Conservation (phyloP, 2,113 vertebrate species). For the Calyptommatus sinebrachiatus region DNA sequence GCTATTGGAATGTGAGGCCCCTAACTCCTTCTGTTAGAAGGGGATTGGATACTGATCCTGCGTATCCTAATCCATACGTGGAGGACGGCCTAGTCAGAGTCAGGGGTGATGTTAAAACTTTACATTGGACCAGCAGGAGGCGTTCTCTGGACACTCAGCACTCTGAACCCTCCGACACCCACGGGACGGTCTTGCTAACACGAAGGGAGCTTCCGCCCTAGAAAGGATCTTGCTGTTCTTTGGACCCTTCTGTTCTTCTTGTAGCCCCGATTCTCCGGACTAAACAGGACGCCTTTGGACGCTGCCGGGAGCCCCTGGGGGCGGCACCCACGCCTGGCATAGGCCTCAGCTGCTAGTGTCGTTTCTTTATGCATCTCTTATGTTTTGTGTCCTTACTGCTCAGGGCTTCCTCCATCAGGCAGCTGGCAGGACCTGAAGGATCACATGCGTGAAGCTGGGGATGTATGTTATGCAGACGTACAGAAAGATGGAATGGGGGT, state of each 20-base stretch:
- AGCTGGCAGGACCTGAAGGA: conserved; percentile 93
- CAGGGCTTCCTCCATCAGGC: conserved; percentile 81
- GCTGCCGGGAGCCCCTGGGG: conserved; percentile 2
- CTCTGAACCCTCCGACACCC: conserved; percentile 7
- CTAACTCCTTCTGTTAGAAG: conserved; percentile 23
- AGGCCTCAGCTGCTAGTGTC: conserved; percentile 20
- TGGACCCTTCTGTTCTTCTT: conserved; percentile 23
- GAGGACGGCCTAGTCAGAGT: conserved; percentile 17
- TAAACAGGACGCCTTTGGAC: conserved; percentile 22
- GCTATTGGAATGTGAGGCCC: conserved; percentile 28
- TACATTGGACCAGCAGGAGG: conserved; percentile 28
- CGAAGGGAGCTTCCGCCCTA: conserved; percentile 26
- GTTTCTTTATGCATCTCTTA: conserved; percentile 35
- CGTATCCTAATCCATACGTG: background rate
- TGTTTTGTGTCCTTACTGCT: conserved; percentile 51
- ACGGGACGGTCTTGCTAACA: conserved; percentile 13
- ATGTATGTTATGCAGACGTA: conserved; percentile 84
- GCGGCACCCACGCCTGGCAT: background rate
- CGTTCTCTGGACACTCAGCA: conserved; percentile 33
- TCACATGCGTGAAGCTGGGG: conserved; percentile 83
- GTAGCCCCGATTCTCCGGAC: conserved; percentile 28
- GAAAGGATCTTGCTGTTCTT: conserved; percentile 32
- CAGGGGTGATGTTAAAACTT: conserved; percentile 22
- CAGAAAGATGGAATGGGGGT: conserved; percentile 83
- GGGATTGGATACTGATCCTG: conserved; percentile 11